Evolutionary conservation across 2,797 vertebrate genomes (phyloP), one percentile per base, ranked within the genome.

Genomic region (Triplophysa yarkandensis): DNA sequence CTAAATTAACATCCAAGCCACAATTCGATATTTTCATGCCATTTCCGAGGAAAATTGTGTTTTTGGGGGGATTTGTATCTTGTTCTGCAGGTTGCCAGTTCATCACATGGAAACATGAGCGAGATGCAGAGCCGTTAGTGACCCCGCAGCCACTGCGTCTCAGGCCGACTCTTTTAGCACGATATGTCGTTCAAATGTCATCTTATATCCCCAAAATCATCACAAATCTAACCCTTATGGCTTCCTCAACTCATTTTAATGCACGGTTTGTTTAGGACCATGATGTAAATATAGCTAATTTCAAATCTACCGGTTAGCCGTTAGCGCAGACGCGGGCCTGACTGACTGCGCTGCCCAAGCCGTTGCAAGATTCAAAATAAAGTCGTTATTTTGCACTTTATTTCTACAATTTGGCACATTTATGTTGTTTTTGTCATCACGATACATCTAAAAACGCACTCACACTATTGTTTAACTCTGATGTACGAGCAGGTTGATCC

Each of bases 281-380:
- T 0, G 0, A 4, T 3, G 43, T 43, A 61, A 75, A 75, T 67
- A 41, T 4, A 7, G 1, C 1, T 21, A 41, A 50, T 39, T 75
- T 75, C 52, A 68, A 75, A 75, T 68, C 41, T 75, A 61, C 68
- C 76, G 62, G 62, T 77, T 72, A 77, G 61, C 67, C 6, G 39
- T 60, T 71, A 77, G 62, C 61, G 64, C 63, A 39, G 25, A 13
- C 28, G 68, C 58, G 69, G 76, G 50, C 68, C 58, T 48, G 30
- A 9, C 64, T 19, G 30, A 23, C 72, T 36, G 70, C 4, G 41
- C 25, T 21, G 41, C 34, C 64, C 30, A 46, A 74, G 19, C 63
- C 52, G 36, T 66, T 52, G 46, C 5, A 1, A 48, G 21, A 63
- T 44, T 64, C 28, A 61, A 62, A 52, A 17, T 61, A 28, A 75